Evolutionary conservation across 2,888 invertebrate genomes (phyloP).

Genomic region (Octodonta nipae): DNA sequence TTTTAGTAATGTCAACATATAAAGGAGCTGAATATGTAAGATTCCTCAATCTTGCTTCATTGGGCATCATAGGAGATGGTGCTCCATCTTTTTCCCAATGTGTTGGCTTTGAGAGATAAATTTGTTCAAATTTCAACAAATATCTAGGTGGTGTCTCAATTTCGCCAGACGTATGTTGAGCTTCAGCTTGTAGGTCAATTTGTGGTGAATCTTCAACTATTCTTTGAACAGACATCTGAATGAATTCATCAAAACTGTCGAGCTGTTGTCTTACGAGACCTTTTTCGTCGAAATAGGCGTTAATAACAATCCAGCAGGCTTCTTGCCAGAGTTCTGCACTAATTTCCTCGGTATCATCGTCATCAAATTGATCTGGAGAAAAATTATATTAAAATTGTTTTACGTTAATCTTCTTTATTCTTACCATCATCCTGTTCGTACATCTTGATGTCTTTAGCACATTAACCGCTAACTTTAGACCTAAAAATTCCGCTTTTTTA

Average conservation of each 20-base stretch:
- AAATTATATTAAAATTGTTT: no score
- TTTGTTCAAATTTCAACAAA: slow-evolving; percentile 93
- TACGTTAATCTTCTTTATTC: no score
- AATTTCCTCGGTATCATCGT: slow-evolving; percentile 88
- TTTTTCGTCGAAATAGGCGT: slow-evolving; percentile 99
- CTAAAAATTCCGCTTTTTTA: no score
- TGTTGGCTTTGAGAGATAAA: slow-evolving; percentile 96
- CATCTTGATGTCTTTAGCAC: no score
- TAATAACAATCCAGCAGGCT: slow-evolving; percentile 99
- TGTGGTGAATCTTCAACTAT: slow-evolving; percentile 99
- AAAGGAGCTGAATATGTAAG: slow-evolving; percentile 95
- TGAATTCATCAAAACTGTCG: slow-evolving; percentile 99
- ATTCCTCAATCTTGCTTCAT: slow-evolving; percentile 93
- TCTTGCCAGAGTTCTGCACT: slow-evolving; percentile 98
- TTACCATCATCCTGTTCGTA: no score
- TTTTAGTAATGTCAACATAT: slow-evolving; percentile 98
- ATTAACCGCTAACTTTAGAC: no score
- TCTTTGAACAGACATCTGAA: slow-evolving; percentile 98
- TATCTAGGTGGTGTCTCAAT: slow-evolving; percentile 84
- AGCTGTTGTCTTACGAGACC: slow-evolving; percentile 96
- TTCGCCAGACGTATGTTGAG: slow-evolving; percentile 88
- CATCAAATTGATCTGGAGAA: slow-evolving; percentile 47
- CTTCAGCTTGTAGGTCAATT: slow-evolving; percentile 94
- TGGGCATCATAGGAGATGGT: slow-evolving; percentile 99
- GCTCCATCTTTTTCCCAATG: slow-evolving; percentile 99